Evolutionary conservation across 2,113 vertebrate genomes (phyloP), one percentile per base, ranked within the genome.

Genomic region (Toxotes jaculatrix): DNA sequence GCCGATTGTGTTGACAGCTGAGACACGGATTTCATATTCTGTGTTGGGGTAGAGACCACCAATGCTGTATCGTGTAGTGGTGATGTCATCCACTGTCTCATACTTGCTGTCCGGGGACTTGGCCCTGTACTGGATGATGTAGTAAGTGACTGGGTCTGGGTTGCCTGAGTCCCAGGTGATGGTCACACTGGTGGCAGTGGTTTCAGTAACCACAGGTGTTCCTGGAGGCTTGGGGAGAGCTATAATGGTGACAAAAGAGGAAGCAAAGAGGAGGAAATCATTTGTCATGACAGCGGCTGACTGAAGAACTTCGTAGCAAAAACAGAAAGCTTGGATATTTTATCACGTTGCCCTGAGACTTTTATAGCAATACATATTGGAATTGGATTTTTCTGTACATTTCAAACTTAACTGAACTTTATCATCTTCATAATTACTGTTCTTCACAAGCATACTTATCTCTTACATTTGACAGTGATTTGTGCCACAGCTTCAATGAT

Each of bases 111-210:
- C 97, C 32, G 98, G 96, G 80, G 96, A 97, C 91, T 98, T 99
- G 13, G 97, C 97, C 4, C 96, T 97, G 88, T 99, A 99, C 56
- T 99, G 98, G 64, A 99, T 99, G 59, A 98, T 97, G 47, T 99
- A 99, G 91, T 98, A 96, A 59, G 96, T 97, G 79, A 99, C 97
- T 0, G 97, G 98, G 86, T 99, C 98, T 0, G 98, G 98, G 67
- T 99, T 99, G 69, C 98, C 98, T 0, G 98, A 98, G 93, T 99
- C 98, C 98, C 98, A 99, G 4, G 98, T 99, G 90, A 99, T 96
- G 86, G 98, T 99, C 89, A 99, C 97, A 78, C 98, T 99, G 23
- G 98, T 99, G 21, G 98, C 97, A 1, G 98, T 99, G 49, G 98
- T 99, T 94, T 99, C 98, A 0, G 98, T 99, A 75, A 99, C 98